Percentiles rank a stretch among this genome's conserved stretches.
Evolutionary conservation across 2,113 vertebrate species (phyloP).

Genomic region (Struthio camelus): DNA sequence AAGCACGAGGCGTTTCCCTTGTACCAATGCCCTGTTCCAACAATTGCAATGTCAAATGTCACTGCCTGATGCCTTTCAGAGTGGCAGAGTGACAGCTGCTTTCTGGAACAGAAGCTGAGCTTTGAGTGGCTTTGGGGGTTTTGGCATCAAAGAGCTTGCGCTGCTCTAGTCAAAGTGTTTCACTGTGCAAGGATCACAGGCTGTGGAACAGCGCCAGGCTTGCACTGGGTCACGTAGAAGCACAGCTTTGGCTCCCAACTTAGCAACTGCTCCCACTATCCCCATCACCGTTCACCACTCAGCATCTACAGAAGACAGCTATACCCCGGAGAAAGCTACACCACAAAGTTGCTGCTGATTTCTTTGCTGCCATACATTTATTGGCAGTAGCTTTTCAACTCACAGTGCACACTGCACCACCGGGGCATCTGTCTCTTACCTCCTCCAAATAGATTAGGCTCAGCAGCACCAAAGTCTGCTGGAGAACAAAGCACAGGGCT

Average conservation of each 20-base stretch:
- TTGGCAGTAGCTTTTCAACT: neutral
- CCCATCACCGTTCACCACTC: fast-evolving
- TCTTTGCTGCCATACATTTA: neutral
- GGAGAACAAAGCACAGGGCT: fast-evolving
- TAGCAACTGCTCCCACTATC: neutral
- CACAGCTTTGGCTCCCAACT: neutral
- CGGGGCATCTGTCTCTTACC: neutral
- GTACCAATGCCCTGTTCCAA: fast-evolving
- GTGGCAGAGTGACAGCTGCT: conserved; percentile 52
- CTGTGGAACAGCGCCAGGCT: neutral
- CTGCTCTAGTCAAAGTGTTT: conserved; percentile 52
- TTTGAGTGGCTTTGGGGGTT: neutral
- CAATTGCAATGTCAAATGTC: neutral
- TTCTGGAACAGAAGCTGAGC: conserved; percentile 3
- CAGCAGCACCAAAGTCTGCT: neutral
- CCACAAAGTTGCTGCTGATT: neutral
- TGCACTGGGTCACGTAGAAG: neutral
- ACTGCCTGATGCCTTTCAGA: conserved; percentile 1
- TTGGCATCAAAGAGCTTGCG: conserved; percentile 34
- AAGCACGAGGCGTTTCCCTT: neutral
- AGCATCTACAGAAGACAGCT: neutral
- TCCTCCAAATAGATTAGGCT: neutral
- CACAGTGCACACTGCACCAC: neutral
- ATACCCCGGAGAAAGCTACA: neutral
- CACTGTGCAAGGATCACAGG: conserved; percentile 24